Evolutionary conservation across 2,888 invertebrate species (phyloP).

Genomic region (Pterostichus niger): DNA sequence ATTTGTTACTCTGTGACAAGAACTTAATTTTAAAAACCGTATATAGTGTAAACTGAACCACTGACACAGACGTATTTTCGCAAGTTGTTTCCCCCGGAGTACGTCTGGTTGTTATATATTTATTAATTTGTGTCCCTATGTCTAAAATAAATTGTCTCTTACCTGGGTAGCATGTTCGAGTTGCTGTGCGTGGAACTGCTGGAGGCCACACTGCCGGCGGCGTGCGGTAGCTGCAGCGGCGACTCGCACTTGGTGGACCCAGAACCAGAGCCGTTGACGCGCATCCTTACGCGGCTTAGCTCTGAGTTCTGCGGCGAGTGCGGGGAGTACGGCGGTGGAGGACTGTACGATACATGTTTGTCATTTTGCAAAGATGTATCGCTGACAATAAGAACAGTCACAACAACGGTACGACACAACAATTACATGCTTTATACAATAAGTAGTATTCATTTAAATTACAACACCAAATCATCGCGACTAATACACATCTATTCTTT

Average conservation of each 20-base stretch:
- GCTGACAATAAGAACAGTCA: slow-evolving; percentile 39
- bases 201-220: slow-evolving; percentile 69
- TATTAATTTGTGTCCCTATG: too few relatives aligned
- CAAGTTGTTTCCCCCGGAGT: too few relatives aligned
- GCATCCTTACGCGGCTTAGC: slow-evolving; percentile 70
- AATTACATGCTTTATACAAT: not conserved
- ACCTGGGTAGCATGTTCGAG: slow-evolving; percentile 71
- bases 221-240: slow-evolving; percentile 68
- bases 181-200: slow-evolving; percentile 70
- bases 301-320: slow-evolving; percentile 72
- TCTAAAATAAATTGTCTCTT: not conserved
- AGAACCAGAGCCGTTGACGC: slow-evolving; percentile 68
- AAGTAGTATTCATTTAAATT: not conserved
- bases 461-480: too few relatives aligned
- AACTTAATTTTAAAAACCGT: too few relatives aligned
- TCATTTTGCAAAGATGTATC: slow-evolving; percentile 69
- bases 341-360: slow-evolving; percentile 73
- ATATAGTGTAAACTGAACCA: too few relatives aligned
- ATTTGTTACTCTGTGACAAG: too few relatives aligned
- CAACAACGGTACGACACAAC: not conserved
- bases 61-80: too few relatives aligned
- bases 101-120: too few relatives aligned
- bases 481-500: too few relatives aligned
- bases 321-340: slow-evolving; percentile 77
- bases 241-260: slow-evolving; percentile 68